Evolutionary conservation across 2,113 vertebrate species (phyloP), one percentile per base, ranked within the genome.

Genomic region (Origma solitaria): DNA sequence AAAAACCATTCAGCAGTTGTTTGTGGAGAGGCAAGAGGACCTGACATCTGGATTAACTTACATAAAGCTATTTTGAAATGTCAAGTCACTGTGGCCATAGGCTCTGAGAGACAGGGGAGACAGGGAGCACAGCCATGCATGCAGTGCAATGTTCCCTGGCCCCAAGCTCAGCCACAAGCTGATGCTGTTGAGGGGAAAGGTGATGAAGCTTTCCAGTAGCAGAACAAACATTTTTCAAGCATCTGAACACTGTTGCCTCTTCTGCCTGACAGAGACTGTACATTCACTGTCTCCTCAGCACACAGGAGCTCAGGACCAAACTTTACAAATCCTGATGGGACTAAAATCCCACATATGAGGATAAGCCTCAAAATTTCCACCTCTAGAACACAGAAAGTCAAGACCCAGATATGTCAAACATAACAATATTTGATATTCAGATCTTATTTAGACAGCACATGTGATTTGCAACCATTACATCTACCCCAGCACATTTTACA

Each of bases 101-200:
- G 24, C 53, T 35, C 64, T 53, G 44, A 23, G 51, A 66, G 37
- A 38, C 4, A 45, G 44, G 44, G 44, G 44, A 45, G 19, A 45
- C 31, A 7, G 40, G 69, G 53, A 27, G 44, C 60, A 42, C 38
- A 37, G 33, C 24, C 3, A 1, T 0, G 10, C 13, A 30, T 33
- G 18, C 2, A 20, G 30, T 0, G 18, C 2, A 20, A 25, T 0
- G 15, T 38, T 82, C 35, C 49, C 56, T 0, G 0, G 56, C 45
- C 51, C 49, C 2, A 23, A 15, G 57, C 9, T 53, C 76, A 58
- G 21, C 6, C 2, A 13, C 21, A 30, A 27, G 27, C 4, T 56
- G 18, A 28, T 2, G 15, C 31, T 40, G 6, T 6, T 58, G 31
- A 57, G 60, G 68, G 21, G 35, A 75, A 77, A 58, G 6, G 7